phyloP scores from a whole-genome alignment of 2,797 vertebrate species.

The Lacerta viridis region DNA sequence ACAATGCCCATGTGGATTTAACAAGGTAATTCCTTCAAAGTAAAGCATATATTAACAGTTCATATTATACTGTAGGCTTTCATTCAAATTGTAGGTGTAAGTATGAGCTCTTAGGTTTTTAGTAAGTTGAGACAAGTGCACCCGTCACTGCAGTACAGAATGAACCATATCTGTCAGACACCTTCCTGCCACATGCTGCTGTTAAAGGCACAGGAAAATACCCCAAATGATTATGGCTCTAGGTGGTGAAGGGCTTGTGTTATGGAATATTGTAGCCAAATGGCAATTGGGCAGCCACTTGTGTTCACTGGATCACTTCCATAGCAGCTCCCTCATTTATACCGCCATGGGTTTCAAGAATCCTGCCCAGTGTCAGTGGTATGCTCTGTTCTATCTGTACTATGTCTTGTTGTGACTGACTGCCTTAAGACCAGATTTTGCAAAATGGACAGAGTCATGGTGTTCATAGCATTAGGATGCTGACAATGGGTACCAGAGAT shows the following conservation, averaged over 20 bases:
- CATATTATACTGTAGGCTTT: background rate
- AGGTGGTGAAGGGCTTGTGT: background rate
- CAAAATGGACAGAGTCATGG: background rate
- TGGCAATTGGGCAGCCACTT: background rate
- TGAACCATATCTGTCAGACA: background rate
- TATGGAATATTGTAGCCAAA: background rate
- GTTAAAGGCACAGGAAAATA: too few relatives aligned
- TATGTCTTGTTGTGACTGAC: background rate
- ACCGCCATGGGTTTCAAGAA: background rate
- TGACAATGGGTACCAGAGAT: background rate
- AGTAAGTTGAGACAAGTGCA: background rate
- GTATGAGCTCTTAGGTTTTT: background rate
- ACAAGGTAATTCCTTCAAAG: conserved; percentile 87
- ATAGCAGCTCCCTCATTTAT: background rate
- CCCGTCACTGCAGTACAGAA: background rate
- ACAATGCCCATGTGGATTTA: conserved; percentile 95
- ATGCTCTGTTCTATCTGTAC: background rate
- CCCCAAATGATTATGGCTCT: background rate
- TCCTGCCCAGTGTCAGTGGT: background rate
- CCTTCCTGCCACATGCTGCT: background rate
- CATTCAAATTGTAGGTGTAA: background rate
- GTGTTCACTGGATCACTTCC: background rate
- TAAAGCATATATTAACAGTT: conserved; percentile 23
- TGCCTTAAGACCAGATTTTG: background rate
- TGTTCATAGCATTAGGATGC: background rate